A percentile compares a stretch with the other conserved stretches of the same genome.
phyloP scores from a whole-genome alignment of 1,140 invertebrate species.

The Sipha flava region DNA sequence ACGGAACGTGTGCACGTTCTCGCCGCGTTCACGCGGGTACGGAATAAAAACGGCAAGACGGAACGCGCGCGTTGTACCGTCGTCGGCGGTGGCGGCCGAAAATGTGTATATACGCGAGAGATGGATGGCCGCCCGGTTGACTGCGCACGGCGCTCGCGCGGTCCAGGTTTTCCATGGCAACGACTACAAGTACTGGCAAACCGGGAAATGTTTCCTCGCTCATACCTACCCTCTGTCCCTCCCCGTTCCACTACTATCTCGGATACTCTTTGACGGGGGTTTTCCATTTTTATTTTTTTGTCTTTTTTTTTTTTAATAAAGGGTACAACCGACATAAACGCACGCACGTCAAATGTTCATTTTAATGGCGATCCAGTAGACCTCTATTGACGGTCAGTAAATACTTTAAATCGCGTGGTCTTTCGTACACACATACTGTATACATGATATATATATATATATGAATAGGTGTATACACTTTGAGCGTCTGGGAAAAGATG shows the following conservation, averaged over 20 bases:
- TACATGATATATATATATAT: too few species aligned
- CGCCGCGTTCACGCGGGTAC: too few species aligned
- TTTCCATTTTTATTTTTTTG: background rate
- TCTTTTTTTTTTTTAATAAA: conserved; percentile 24
- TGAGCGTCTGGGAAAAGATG: too few species aligned
- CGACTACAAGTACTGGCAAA: background rate
- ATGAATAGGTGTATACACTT: too few species aligned
- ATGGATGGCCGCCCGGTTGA: background rate
- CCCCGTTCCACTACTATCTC: background rate
- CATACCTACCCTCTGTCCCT: background rate
- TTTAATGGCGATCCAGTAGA: background rate
- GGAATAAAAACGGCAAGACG: background rate
- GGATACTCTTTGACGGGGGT: conserved; percentile 7
- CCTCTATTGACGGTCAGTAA: background rate
- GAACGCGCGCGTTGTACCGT: background rate
- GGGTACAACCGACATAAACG: background rate
- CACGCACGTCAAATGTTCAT: background rate
- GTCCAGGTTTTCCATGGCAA: conserved; percentile 19
- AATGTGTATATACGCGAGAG: background rate
- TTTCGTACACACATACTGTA: too few species aligned
- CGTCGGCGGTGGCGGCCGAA: background rate
- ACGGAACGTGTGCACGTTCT: background rate
- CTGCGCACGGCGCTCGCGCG: conserved; percentile 16
- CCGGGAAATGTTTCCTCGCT: conserved; percentile 8
- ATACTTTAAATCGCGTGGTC: background rate